Conservation (phyloP, 2,797 vertebrate species). For the Lemur catta region DNA sequence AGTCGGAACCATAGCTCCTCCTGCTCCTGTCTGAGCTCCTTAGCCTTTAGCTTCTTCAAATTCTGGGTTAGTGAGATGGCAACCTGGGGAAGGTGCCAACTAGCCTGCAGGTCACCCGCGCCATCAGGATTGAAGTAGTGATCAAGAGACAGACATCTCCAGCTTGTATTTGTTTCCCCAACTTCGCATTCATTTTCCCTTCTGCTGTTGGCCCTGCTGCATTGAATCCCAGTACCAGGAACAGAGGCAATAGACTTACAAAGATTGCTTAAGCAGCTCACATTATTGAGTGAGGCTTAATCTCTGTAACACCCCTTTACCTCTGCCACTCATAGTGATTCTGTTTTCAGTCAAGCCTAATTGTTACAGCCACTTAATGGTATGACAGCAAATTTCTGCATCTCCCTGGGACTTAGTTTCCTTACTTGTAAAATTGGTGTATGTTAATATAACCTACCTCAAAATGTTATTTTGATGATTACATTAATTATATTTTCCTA, state of each 20-base stretch:
- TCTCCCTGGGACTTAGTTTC: neutral
- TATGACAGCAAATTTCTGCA: neutral
- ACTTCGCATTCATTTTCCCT: neutral
- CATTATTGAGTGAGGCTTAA: too few relatives aligned
- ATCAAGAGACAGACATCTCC: neutral
- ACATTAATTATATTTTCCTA: neutral
- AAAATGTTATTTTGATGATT: neutral
- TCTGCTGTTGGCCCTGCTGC: neutral
- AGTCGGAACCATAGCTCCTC: neutral
- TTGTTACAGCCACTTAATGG: neutral
- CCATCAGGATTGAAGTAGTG: fast-evolving
- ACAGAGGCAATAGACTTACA: neutral
- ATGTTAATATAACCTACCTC: neutral
- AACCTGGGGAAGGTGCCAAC: neutral
- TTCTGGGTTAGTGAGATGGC: neutral
- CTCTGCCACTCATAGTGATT: neutral
- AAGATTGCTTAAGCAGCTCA: too few relatives aligned
- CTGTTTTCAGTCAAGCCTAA: neutral
- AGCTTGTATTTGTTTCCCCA: too few relatives aligned
- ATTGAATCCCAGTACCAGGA: neutral
- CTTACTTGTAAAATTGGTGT: neutral
- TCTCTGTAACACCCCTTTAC: neutral
- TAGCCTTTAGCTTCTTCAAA: neutral
- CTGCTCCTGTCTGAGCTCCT: neutral
- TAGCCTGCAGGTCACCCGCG: fast-evolving